A percentile compares a stretch with the other conserved stretches of the same genome.
phyloP scores from a whole-genome alignment of 2,113 vertebrate species.

The Actenoides lindsayi region DNA sequence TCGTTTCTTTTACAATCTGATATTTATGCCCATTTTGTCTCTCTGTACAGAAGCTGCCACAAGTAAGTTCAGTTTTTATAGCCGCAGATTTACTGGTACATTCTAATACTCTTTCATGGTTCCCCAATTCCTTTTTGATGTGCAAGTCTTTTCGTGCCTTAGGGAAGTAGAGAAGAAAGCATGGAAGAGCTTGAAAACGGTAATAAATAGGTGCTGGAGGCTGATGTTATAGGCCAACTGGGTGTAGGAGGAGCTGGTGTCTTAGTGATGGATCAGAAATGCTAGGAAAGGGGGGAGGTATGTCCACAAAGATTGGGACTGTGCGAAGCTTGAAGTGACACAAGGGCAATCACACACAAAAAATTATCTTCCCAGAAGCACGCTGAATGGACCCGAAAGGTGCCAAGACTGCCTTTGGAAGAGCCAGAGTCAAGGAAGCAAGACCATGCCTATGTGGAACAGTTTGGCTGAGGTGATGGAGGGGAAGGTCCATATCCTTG shows the following conservation, averaged over 20 bases:
- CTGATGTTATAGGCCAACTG: neutral
- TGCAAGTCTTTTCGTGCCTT: conserved; percentile 22
- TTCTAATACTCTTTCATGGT: conserved; percentile 8
- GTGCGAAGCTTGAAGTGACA: neutral
- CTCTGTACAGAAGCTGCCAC: neutral
- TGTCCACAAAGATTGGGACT: neutral
- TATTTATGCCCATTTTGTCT: neutral
- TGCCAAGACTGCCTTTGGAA: neutral
- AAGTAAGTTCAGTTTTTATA: conserved; percentile 12
- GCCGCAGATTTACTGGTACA: neutral
- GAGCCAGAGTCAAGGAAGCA: neutral
- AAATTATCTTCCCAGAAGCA: neutral
- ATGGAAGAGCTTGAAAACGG: neutral
- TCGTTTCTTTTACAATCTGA: neutral
- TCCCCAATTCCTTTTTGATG: conserved; percentile 38
- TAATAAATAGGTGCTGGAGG: conserved; percentile 9
- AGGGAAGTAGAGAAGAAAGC: conserved; percentile 7
- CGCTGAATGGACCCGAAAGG: neutral
- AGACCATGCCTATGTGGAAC: neutral
- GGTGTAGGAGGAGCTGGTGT: conserved; percentile 3
- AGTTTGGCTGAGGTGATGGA: neutral
- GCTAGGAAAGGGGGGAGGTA: neutral
- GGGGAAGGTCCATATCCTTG: neutral
- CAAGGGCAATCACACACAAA: neutral
- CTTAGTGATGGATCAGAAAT: conserved; percentile 18